phyloP scores from a whole-genome alignment of 2,888 invertebrate genomes.

The Zygogramma bicolorata region DNA sequence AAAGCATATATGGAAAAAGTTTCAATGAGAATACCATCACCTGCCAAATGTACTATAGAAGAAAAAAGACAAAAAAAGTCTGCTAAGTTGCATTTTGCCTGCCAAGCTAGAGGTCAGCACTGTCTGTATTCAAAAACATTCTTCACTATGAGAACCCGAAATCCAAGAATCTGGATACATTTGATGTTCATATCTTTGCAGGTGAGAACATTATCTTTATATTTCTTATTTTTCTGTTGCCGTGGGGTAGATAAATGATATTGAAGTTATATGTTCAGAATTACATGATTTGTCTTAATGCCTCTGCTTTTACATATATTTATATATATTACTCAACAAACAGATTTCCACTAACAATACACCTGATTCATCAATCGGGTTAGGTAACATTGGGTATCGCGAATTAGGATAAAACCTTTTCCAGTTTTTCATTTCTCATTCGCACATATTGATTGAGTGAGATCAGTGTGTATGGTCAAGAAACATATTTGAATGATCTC shows the following conservation, averaged over 20 bases:
- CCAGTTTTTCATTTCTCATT: too few species aligned
- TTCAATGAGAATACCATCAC: slow-evolving; percentile 86
- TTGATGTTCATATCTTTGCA: slow-evolving; percentile 95
- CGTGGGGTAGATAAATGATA: not conserved
- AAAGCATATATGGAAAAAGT: slow-evolving; percentile 92
- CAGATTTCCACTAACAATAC: too few species aligned
- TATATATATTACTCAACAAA: too few species aligned
- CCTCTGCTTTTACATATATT: too few species aligned
- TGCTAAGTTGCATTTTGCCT: slow-evolving; percentile 89
- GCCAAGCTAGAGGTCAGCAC: slow-evolving; percentile 85
- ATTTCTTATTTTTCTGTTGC: not conserved
- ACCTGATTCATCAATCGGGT: too few species aligned
- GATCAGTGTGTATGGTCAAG: too few species aligned
- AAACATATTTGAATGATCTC: too few species aligned
- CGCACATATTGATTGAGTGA: too few species aligned
- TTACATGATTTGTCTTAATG: too few species aligned
- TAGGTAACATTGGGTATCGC: too few species aligned
- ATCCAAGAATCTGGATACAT: slow-evolving; percentile 93
- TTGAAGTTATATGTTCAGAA: not conserved
- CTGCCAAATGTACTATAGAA: slow-evolving; percentile 94
- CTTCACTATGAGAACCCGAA: slow-evolving; percentile 83
- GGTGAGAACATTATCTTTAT: slow-evolving; percentile 65
- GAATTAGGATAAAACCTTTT: too few species aligned
- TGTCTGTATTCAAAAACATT: slow-evolving; percentile 87
- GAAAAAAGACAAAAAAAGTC: slow-evolving; percentile 89